A percentile compares a stretch with the other conserved stretches of the same genome.
phyloP scores from a whole-genome alignment of 2,888 invertebrate genomes.

The Drosophila meridiana region DNA sequence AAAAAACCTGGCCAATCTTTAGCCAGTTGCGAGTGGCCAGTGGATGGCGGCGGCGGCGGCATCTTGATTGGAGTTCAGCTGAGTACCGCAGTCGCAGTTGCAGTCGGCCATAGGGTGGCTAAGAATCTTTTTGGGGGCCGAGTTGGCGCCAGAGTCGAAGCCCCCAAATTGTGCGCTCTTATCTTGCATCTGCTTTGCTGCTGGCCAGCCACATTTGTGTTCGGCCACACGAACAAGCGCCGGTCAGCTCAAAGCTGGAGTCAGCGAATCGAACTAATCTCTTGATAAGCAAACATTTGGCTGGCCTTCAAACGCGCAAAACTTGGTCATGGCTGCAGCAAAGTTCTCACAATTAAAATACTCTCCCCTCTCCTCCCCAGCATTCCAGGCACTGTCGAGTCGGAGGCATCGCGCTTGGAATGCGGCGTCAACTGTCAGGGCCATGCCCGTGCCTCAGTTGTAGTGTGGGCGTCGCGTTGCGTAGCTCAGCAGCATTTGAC shows the following conservation, averaged over 20 bases:
- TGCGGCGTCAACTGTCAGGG: constrained; percentile 54
- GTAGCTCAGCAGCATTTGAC: constrained; percentile 68
- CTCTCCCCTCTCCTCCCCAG: constrained; percentile 37
- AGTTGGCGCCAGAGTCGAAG: constrained; percentile 48
- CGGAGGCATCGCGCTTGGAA: constrained; percentile 53
- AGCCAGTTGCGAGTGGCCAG: constrained; percentile 43
- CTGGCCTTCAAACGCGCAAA: constrained; percentile 53
- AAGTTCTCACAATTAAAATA: constrained; percentile 76
- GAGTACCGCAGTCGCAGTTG: constrained; percentile 19
- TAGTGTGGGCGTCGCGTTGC: constrained; percentile 67
- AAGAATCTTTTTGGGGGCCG: constrained; percentile 53
- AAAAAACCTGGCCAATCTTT: constrained; percentile 49
- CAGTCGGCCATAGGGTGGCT: constrained; percentile 57
- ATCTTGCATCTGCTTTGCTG: constrained; percentile 59
- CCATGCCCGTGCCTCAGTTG: constrained; percentile 40
- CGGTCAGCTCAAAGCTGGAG: constrained; percentile 21
- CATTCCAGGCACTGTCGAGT: constrained; percentile 42
- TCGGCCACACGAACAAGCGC: constrained; percentile 29
- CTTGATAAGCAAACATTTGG: constrained; percentile 67
- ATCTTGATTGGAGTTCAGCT: constrained; percentile 67
- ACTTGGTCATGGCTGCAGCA: constrained; percentile 68
- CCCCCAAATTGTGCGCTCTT: constrained; percentile 49
- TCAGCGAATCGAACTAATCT: constrained; percentile 64
- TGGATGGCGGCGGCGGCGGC: constrained; percentile 54
- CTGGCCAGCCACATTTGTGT: constrained; percentile 45